Base-by-base conservation (phyloP, 2,113 vertebrate species). In the Poicephalus gulielmi region DNA sequence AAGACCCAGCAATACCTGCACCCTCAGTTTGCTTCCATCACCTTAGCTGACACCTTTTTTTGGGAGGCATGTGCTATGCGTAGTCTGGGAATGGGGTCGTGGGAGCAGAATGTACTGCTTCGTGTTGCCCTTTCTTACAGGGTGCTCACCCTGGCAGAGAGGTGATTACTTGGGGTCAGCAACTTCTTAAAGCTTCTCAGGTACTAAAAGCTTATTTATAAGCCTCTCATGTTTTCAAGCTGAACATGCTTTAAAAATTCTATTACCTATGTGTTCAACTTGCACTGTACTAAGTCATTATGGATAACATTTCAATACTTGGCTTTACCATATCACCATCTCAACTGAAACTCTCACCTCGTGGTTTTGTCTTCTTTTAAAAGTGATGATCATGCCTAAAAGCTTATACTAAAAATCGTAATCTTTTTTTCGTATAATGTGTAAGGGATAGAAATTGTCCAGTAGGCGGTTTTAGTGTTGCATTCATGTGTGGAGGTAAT, bases 101-200 rank as follows among this genome's bases (percentile, higher is more conserved):
- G 12, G 7, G 13, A 13, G 20, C 18, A 82, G 50, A 66, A 37
- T 1, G 0, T 47, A 16, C 0, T 12, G 15, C 7, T 1, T 49
- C 28, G 55, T 39, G 5, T 68, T 90, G 55, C 46, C 37, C 12
- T 52, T 86, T 59, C 22, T 83, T 92, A 20, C 16, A 78, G 39
- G 33, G 24, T 60, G 12, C 50, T 90, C 11, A 52, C 23, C 35
- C 2, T 39, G 14, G 14, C 73, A 70, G 39, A 49, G 18, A 25
- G 39, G 8, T 57, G 31, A 23, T 83, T 50, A 39, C 27, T 2
- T 59, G 0, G 28, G 15, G 13, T 53, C 50, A 84, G 64, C 33
- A 88, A 10, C n/a, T 22, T 15, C 19, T 37, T 75, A 50, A 76
- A 78, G 28, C 16, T 33, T 67, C n/a, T 81, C 10, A 27, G 59